Evolutionary conservation across 2,113 vertebrate species (phyloP), one percentile per base, ranked within the genome.

Genomic region (Oncorhynchus keta): DNA sequence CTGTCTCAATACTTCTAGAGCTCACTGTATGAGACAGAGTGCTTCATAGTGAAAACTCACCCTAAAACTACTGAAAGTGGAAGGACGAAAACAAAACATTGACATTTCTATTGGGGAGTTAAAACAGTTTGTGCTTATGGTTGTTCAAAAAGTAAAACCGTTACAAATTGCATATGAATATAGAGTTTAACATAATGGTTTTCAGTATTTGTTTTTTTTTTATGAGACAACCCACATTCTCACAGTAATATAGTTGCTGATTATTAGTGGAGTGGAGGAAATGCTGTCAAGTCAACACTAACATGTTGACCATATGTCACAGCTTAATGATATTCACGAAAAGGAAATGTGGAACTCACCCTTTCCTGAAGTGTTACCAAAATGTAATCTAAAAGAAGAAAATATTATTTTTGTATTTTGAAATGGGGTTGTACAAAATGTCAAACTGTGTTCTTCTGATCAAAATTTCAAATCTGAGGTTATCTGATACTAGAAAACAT

Each of bases 361-460:
- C 86, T 11, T 9, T 45, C 39, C 39, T 92, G 83, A 92, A 92
- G 91, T 93, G 89, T 93, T 93, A 93, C 90, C 90, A 92, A 93
- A 94, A 93, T 92, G 90, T 93, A 89, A 92, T 91, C 86, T 88
- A 85, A 90, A 90, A 92, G 80, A 79, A 92, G 80, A 85, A 85
- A 89, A 89, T 78, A 91, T 94, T 94, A 91, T 94, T 94, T 94
- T 94, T 94, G 91, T 94, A 94, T 93, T 91, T 92, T 92, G 82
- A 89, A 93, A 89, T 82, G 88, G 87, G 90, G 86, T 87, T 93
- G 90, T 92, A 93, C 81, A 92, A 92, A 92, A 87, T 91, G 90
- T 92, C 91, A 90, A 91, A 88, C 81, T 84, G 78, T 89, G 85
- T 90, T 87, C 39, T 45, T 45, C 73, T 90, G 85, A 76, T 81